A percentile compares a stretch with the other conserved stretches of the same genome.
These are phyloP conservation scores for Chironomus riparius DNA, from an alignment of 2,888 invertebrate genomes.

Conservation along the genomic window DNA sequence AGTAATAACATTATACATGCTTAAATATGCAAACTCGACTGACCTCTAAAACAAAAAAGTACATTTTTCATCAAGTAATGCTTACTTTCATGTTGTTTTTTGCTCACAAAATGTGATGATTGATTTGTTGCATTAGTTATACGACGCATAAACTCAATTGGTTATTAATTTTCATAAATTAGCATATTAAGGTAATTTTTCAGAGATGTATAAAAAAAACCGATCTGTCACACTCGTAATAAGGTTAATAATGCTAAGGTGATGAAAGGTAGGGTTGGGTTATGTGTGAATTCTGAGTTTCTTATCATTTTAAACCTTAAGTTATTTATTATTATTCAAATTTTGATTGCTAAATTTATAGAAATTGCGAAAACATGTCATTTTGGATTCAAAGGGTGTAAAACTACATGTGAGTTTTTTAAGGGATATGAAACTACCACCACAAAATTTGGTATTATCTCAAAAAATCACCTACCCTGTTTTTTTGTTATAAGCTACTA, in stretches of 20 bases:
- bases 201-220: neutral
- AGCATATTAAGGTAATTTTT: neutral
- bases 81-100: too few relatives aligned
- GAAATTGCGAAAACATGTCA: too few relatives aligned
- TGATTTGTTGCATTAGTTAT: neutral
- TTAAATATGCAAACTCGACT: neutral
- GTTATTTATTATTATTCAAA: too few relatives aligned
- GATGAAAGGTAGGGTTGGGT: neutral
- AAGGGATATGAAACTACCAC: too few relatives aligned
- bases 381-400: too few relatives aligned
- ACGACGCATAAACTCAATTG: neutral
- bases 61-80: neutral
- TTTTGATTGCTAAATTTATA: too few relatives aligned
- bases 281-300: too few relatives aligned
- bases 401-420: too few relatives aligned
- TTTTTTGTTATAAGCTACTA: too few relatives aligned
- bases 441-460: too few relatives aligned
- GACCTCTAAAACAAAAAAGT: neutral
- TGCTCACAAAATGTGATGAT: neutral
- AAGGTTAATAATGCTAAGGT: neutral
- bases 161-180: neutral
- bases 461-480: too few relatives aligned
- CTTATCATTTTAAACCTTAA: too few relatives aligned
- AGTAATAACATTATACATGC: neutral
- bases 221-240: neutral